phyloP scores from a whole-genome alignment of 2,113 vertebrate species.

The Sarotherodon lohbergeri region DNA sequence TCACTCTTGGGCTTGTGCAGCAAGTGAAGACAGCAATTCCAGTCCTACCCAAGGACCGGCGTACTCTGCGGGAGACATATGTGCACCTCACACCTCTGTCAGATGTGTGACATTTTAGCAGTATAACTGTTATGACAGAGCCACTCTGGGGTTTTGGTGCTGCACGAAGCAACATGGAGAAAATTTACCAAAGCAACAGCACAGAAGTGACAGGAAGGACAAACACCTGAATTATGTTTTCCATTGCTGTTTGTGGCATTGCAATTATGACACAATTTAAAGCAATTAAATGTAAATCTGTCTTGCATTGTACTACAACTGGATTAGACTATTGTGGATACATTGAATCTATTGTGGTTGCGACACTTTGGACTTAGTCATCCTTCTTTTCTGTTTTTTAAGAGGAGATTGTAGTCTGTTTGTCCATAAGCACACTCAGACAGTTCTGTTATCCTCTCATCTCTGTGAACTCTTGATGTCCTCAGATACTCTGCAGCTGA shows the following conservation, averaged over 20 bases:
- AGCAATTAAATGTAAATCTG: background rate
- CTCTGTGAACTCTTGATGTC: slow-evolving; percentile 9
- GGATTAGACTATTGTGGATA: background rate
- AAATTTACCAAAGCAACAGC: background rate
- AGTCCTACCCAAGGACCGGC: background rate
- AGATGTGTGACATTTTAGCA: slow-evolving; percentile 49
- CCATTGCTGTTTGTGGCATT: background rate
- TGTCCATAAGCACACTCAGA: background rate
- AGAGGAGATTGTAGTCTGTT: background rate
- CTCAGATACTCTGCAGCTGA: background rate
- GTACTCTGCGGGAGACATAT: slow-evolving; percentile 34
- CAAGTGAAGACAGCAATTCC: slow-evolving; percentile 11
- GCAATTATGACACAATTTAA: background rate
- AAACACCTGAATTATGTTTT: background rate
- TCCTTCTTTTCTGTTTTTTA: background rate
- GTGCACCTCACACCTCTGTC: slow-evolving; percentile 44
- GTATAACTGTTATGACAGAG: slow-evolving; percentile 49
- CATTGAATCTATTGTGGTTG: background rate
- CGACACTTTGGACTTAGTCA: background rate
- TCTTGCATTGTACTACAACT: background rate
- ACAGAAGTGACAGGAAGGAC: background rate
- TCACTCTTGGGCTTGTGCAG: background rate
- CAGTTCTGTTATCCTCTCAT: slow-evolving; percentile 17
- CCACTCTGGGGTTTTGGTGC: slow-evolving; percentile 7
- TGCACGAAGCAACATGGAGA: slow-evolving; percentile 18